Evolutionary conservation across 2,113 vertebrate genomes (phyloP), one percentile per base, ranked within the genome.

Genomic region (Antechinus flavipes): DNA sequence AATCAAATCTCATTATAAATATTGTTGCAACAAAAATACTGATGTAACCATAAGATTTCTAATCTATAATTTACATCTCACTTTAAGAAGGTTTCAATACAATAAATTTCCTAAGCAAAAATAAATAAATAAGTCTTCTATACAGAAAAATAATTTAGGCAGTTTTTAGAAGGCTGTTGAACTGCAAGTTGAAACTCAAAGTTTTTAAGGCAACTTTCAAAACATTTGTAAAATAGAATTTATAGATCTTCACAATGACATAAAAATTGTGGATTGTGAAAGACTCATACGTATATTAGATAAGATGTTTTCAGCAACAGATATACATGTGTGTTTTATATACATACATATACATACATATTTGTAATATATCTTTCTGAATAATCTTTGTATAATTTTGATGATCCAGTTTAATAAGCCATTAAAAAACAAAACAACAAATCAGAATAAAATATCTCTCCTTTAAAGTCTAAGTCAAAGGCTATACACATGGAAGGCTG

Each of bases 391-490:
- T 98, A 47, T 97, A 97, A 97, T 98, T 97, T 97, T 97, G 97
- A 96, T 98, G 97, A 98, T 98, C 93, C 95, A 98, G 54, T 96
- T 98, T 98, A 98, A 98, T 97, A 98, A 97, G 93, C 53, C 94
- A 97, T 98, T 98, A 97, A 98, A 98, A 99, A 98, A 96, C 92
- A 97, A 97, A 97, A 97, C 93, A 97, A 97, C 93, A 98, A 96
- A 98, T 98, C 91, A 96, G 95, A 98, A 97, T 97, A 98, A 98
- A 98, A 98, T 97, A 98, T 96, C 84, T 91, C 46, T 58, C 97
- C 94, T 97, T 98, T 95, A 98, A 98, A 98, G 96, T 94, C 35
- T 97, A 97, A 98, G 98, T 98, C 98, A 98, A 98, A 98, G 98
- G 97, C 97, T 98, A 98, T 97, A 95, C 95, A 98, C 97, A 98